A percentile compares a stretch with the other conserved stretches of the same genome.
Evolutionary conservation across 64 coral and sea anemone species (phyloP).

Genomic region (Anthopleura sola): DNA sequence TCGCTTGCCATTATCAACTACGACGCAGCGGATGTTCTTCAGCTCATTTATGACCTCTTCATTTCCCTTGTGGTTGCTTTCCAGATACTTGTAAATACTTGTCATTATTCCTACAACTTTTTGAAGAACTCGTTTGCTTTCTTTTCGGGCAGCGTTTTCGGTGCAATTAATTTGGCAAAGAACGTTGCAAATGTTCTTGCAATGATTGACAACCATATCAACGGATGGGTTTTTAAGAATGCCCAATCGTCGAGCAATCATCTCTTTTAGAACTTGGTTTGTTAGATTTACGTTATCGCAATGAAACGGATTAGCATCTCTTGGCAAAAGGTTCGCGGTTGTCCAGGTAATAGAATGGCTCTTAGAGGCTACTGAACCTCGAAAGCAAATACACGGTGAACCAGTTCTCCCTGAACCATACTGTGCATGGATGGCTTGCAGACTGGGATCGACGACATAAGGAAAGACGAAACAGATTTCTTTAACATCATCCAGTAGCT

Average conservation of each 20-base stretch:
- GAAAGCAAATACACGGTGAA: conserved; percentile 21
- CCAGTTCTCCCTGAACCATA: background rate
- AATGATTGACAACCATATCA: conserved; percentile 34
- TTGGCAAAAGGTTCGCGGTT: conserved; percentile 17
- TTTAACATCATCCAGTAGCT: background rate
- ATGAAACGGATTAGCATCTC: background rate
- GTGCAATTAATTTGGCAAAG: background rate
- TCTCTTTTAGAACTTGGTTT: background rate
- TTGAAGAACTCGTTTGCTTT: background rate
- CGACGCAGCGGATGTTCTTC: conserved; percentile 2
- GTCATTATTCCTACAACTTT: conserved; percentile 5
- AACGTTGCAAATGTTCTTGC: conserved; percentile 15
- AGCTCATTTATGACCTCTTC: background rate
- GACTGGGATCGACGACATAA: background rate
- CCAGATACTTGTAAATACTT: conserved; percentile 22
- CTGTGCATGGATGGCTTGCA: background rate
- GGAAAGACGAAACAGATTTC: conserved; percentile 13
- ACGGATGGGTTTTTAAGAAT: conserved; percentile 4
- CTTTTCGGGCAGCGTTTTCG: background rate
- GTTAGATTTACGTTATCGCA: background rate
- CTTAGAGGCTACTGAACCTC: background rate
- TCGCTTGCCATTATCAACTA: conserved; percentile 29
- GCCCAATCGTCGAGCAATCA: background rate
- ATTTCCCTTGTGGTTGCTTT: background rate
- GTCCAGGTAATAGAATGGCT: conserved; percentile 29